A percentile compares a stretch with the other conserved stretches of the same genome.
phyloP scores from a whole-genome alignment of 2,797 vertebrate genomes.

The Xenentodon cancila region DNA sequence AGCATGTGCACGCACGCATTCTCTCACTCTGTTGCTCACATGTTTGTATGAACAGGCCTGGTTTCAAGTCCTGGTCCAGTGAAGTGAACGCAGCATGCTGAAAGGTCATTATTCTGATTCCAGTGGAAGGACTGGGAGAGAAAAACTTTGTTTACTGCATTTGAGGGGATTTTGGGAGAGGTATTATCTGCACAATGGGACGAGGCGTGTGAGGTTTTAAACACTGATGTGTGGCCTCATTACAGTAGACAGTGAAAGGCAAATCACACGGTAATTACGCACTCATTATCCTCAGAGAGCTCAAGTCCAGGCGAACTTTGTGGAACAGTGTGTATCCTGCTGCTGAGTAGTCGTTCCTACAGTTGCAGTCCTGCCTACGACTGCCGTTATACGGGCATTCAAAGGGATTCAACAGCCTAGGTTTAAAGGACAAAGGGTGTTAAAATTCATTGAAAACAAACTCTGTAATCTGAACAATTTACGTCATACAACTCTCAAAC shows the following conservation, averaged over 20 bases:
- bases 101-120: conserved; percentile 54
- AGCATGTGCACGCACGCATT: conserved; percentile 29
- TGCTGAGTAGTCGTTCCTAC: conserved; percentile 90
- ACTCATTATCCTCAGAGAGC: conserved; percentile 92
- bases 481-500: background rate
- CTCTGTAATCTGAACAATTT: background rate
- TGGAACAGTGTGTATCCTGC: conserved; percentile 92
- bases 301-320: conserved; percentile 92
- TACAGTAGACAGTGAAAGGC: conserved; percentile 36
- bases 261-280: conserved; percentile 70
- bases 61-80: conserved; percentile 30
- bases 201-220: conserved; percentile 43
- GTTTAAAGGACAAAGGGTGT: background rate
- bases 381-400: conserved; percentile 95
- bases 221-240: conserved; percentile 65
- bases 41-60: conserved; percentile 31
- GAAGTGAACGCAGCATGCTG: conserved; percentile 24
- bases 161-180: conserved; percentile 1
- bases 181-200: conserved; percentile 7
- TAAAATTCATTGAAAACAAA: background rate
- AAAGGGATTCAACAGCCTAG: conserved; percentile 92
- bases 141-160: conserved; percentile 17
- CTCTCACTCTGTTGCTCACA: conserved; percentile 30
- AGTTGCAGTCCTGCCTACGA: conserved; percentile 88
- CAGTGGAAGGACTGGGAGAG: conserved; percentile 5